Base-by-base conservation (phyloP, 2,888 invertebrate genomes). In the Eristalis arbustorum region DNA sequence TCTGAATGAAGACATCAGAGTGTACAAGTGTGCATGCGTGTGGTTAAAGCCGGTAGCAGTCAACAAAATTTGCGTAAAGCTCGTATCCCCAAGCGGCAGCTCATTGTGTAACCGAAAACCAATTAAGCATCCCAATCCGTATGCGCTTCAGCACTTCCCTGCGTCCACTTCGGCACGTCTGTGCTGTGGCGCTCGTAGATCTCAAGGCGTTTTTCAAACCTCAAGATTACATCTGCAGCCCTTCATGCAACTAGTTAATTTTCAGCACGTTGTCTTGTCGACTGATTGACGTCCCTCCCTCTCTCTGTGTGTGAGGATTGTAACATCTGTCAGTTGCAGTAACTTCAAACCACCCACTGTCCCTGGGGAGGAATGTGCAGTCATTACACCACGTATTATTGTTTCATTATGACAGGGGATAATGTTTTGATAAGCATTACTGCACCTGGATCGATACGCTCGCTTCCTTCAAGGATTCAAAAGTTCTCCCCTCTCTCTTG, bases 101-200 rank as follows among this genome's bases (percentile, higher is more conserved):
- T 49, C 49, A 49, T 49, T 59, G 23, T 59, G 59, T 59, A 59
- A 59, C 59, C 59, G 13, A 25, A 59, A 59, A 59, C 59, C 59
- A 59, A 59, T 59, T 59, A 59, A 23, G 14, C 11, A 59, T 14
- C 59, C 13, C 59, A 28, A 25, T 49, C 49, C 8, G 8, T 49
- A 18, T 49, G n/a, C 42, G n/a, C 42, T 42, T 18, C 42, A 4
- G n/a, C 42, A n/a, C 42, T 42, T 42, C 49, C 18, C 49, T 18
- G n/a, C 42, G 28, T 8, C 8, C 5, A 2, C 8, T n/a, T 14
- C 3, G n/a, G 0, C 18, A 8, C 8, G 8, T 4, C 31, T 31
- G 31, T 8, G 5, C 49, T 25, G 25, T 25, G 1, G 25, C 25
- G 25, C 18, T n/a, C 8, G 1, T 8, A 6, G 49, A 8, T 49